Conservation (phyloP, 2,113 vertebrate genomes). For the Ailurus styani region DNA sequence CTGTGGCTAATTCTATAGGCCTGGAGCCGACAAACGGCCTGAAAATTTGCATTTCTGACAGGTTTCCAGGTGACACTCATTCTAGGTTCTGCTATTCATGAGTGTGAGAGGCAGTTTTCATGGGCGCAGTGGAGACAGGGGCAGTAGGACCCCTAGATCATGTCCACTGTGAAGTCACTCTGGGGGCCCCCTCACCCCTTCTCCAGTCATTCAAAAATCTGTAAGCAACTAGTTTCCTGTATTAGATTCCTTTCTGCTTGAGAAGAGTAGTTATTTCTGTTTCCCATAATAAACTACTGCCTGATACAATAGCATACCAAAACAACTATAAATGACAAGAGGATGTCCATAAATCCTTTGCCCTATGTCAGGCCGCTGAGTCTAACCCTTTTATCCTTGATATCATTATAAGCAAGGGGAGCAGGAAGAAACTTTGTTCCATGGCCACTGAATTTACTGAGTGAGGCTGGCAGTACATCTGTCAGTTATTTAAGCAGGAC, state of each 20-base stretch:
- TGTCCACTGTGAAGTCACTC: neutral
- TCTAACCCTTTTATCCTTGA: neutral
- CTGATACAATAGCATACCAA: neutral
- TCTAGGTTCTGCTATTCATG: neutral
- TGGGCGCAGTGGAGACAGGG: neutral
- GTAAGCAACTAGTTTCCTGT: neutral
- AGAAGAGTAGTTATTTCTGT: neutral
- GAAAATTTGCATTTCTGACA: neutral
- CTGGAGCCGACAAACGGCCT: neutral
- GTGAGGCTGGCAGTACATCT: neutral
- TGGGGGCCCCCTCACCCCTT: neutral
- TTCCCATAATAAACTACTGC: neutral
- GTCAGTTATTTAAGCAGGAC: neutral
- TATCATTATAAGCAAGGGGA: neutral
- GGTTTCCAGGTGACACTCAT: neutral
- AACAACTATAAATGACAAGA: neutral
- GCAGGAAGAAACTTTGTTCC: neutral
- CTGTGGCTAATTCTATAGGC: neutral
- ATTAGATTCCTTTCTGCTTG: neutral
- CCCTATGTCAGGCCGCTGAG: neutral
- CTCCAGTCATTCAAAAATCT: neutral
- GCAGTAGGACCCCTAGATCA: neutral
- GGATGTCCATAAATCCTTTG: neutral
- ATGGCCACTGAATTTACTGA: neutral
- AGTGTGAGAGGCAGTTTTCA: too few species aligned